Base-by-base conservation (phyloP, 1,140 invertebrate species). In the Druon quercuslanigerum region DNA sequence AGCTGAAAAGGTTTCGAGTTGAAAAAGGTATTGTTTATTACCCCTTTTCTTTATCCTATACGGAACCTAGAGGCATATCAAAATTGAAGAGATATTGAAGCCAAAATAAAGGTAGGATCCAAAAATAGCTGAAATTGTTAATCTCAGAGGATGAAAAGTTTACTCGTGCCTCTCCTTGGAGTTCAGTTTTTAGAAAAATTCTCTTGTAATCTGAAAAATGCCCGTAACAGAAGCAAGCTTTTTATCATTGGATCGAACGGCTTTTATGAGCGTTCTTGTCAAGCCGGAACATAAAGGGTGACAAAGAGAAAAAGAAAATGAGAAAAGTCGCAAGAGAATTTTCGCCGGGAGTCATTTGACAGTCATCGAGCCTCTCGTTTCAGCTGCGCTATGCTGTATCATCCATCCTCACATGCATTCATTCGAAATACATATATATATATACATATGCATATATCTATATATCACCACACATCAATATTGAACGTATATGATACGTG, bases 341-440 rank as follows among this genome's bases (percentile, higher is more conserved):
- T 82, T 84, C 84, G 89, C 90, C 89, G 84, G 84, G 76, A 90
- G 90, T 91, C 86, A 91, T 90, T 89, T 85, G 85, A 82, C 83
- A 88, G 87, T 90, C 89, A 90, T 90, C 89, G 83, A 83, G 76
- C 80, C 72, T 76, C 72, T 75, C 78, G 79, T 82, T 83, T 82
- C 75, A 33, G 46, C 25, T 17, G 66, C 56, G 51, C 66, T 50
- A 51, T 71, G 33, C 51, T 71, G 72, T 60, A 46, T 71, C 76
- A 66, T 66, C 74, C 76, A 66, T 66, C 74, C 66, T 73, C 71
- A 72, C 76, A 75, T 72, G 70, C 71, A 71, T 73, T 50, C 56
- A 71, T 71, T 50, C 57, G 46, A 66, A 51, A 33, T 50, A 56
- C 52, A 72, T 76, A 71, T 72, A 75, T 75, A 76, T 77, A 77